Conservation (phyloP, 2,888 invertebrate genomes). For the Noctuana brunneofusca region DNA sequence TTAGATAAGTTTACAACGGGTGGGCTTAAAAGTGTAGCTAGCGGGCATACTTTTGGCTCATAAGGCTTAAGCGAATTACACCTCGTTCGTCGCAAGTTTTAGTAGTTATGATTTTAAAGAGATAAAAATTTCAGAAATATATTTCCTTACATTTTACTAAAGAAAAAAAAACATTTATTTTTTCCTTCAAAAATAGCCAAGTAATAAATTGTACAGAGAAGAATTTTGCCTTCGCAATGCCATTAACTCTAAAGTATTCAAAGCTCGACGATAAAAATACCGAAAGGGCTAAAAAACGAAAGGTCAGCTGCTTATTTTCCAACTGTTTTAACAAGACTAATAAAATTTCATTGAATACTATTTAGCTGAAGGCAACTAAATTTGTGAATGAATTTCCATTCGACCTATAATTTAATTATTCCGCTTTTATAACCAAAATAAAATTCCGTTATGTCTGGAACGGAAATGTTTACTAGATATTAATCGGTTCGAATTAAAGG, state of each 20-base stretch:
- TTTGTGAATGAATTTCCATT: background rate
- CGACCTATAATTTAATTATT: background rate
- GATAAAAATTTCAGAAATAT: background rate
- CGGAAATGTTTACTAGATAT: too few species aligned
- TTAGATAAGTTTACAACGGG: constrained; percentile 1
- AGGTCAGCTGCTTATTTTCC: background rate
- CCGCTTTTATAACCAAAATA: too few species aligned
- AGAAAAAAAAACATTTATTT: too few species aligned
- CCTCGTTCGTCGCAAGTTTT: background rate
- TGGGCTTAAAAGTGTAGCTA: background rate
- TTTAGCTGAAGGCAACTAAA: background rate
- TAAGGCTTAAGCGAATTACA: background rate
- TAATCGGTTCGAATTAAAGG: background rate
- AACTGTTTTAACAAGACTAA: background rate
- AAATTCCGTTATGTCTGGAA: too few species aligned
- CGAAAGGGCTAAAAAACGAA: background rate
- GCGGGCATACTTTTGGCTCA: background rate
- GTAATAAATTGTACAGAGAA: too few species aligned
- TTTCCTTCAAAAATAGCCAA: too few species aligned
- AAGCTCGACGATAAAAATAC: constrained; percentile 1
- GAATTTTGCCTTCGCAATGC: too few species aligned
- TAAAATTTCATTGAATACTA: background rate
- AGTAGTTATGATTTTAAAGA: background rate
- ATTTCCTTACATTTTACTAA: too few species aligned
- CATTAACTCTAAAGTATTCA: background rate